phyloP scores from a whole-genome alignment of 2,888 invertebrate species.

The Empis stercorea region DNA sequence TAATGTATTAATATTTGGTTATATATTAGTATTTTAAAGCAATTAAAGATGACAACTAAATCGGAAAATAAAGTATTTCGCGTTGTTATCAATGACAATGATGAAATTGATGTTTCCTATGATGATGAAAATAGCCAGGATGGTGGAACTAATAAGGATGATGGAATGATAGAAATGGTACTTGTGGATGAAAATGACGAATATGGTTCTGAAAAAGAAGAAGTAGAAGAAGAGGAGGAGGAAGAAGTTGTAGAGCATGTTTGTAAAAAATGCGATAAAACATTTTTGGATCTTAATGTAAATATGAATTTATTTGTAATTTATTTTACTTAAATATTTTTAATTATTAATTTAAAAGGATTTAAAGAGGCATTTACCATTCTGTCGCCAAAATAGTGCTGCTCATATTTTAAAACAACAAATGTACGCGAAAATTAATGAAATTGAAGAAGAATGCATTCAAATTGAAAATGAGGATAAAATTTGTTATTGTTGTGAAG shows the following conservation, averaged over 20 bases:
- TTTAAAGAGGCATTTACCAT: slow-evolving; percentile 6
- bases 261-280: slow-evolving; percentile 12
- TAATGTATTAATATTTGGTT: no score
- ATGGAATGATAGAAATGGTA: slow-evolving; percentile 5
- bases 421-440: not conserved
- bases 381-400: not conserved
- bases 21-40: not conserved
- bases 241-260: slow-evolving; percentile 11
- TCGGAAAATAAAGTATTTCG: not conserved
- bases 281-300: slow-evolving; percentile 7
- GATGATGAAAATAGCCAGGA: not conserved
- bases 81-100: not conserved
- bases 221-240: slow-evolving; percentile 25
- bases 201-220: not conserved
- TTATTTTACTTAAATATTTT: no score
- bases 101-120: not conserved
- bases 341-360: slow-evolving; percentile 4
- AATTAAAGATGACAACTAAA: not conserved
- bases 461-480: not conserved
- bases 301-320: no score
- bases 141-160: not conserved
- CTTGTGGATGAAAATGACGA: slow-evolving; percentile 5
- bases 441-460: slow-evolving; percentile 4
- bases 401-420: not conserved
- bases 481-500: slow-evolving; percentile 15